Evolutionary conservation across 2,888 invertebrate genomes (phyloP).

Genomic region (Patella ulyssiponensis): DNA sequence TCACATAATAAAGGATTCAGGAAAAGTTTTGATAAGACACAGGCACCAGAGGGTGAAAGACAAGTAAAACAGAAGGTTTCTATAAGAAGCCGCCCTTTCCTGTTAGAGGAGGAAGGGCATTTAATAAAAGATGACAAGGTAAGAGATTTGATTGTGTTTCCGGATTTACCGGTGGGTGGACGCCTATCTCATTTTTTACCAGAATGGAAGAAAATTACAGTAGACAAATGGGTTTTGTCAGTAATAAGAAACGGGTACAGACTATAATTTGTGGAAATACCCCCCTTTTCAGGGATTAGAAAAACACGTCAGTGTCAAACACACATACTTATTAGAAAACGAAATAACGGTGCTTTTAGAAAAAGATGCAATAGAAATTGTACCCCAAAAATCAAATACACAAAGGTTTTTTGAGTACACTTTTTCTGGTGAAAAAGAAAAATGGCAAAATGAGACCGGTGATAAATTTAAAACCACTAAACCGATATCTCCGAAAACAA

Average conservation of each 20-base stretch:
- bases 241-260: conserved; percentile 32
- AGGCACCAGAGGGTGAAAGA: too few species aligned
- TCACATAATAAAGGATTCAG: too few species aligned
- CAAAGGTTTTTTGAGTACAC: conserved; percentile 38
- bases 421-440: conserved; percentile 34
- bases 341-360: conserved; percentile 28
- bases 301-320: conserved; percentile 22
- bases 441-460: neutral
- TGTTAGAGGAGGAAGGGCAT: too few species aligned
- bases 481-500: conserved; percentile 36
- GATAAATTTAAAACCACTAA: conserved; percentile 38
- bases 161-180: conserved; percentile 37
- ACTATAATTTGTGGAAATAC: conserved; percentile 31
- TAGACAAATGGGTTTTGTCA: too few species aligned
- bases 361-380: conserved; percentile 35
- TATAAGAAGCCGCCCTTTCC: too few species aligned
- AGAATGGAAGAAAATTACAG: conserved; percentile 34
- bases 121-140: too few species aligned
- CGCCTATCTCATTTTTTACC: conserved; percentile 29
- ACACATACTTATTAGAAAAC: conserved; percentile 12
- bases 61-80: too few species aligned
- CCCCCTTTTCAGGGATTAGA: conserved; percentile 25
- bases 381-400: conserved; percentile 13
- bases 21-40: too few species aligned
- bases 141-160: too few species aligned